Conservation (phyloP, 1,140 invertebrate genomes). For the Bradysia coprophila region DNA sequence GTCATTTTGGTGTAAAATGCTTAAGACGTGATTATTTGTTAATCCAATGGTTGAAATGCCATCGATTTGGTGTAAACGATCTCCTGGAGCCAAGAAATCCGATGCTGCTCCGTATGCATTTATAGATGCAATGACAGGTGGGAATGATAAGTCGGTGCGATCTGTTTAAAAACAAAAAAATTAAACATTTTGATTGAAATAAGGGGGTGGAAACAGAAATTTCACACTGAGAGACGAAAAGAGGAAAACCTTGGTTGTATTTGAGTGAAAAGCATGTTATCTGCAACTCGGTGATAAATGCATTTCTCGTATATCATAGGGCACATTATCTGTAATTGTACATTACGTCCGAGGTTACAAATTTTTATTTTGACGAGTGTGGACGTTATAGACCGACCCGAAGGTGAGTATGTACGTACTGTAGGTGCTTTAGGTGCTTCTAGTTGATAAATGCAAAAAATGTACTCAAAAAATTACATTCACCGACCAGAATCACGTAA, state of each 20-base stretch:
- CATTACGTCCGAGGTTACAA: too few relatives aligned
- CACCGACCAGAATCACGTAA: too few relatives aligned
- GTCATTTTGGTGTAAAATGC: slow-evolving; percentile 52
- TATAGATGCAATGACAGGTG: slow-evolving; percentile 20
- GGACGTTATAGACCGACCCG: too few relatives aligned
- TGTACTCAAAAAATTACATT: too few relatives aligned
- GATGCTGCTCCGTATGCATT: slow-evolving; percentile 22
- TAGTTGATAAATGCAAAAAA: too few relatives aligned
- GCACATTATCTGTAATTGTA: too few relatives aligned
- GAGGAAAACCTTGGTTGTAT: not conserved
- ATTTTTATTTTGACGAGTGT: too few relatives aligned
- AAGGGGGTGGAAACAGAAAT: not conserved
- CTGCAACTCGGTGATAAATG: too few relatives aligned
- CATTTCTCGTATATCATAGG: too few relatives aligned
- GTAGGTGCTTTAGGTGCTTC: too few relatives aligned
- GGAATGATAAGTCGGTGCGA: slow-evolving; percentile 22
- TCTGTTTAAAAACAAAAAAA: slow-evolving; percentile 8
- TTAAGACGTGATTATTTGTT: slow-evolving; percentile 59
- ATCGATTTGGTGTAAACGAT: slow-evolving; percentile 61
- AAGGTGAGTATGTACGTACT: too few relatives aligned
- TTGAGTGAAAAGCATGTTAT: not conserved
- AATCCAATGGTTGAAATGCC: slow-evolving; percentile 56
- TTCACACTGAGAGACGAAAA: not conserved
- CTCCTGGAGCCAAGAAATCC: slow-evolving; percentile 43
- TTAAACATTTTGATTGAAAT: not conserved